Evolutionary conservation across 1,140 invertebrate species (phyloP), one percentile per base, ranked within the genome.

Genomic region (Polypedilum pembai): DNA sequence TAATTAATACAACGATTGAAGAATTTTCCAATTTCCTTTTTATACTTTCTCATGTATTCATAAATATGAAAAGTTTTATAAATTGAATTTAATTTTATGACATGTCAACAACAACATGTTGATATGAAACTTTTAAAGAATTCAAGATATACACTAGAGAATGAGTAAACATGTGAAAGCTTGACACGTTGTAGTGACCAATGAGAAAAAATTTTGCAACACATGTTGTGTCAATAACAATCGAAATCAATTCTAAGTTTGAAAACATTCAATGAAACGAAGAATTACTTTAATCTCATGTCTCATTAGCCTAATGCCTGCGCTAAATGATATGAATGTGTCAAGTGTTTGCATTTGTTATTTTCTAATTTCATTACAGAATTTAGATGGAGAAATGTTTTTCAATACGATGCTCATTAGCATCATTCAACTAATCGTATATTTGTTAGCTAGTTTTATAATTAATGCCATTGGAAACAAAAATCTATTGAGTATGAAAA

Each of bases 351-450:
- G 63, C 63, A 66, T 66, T 66, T 66, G 63, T 18, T 17, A 66
- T 20, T 66, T 66, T 66, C 18, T 69, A 8, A 18, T 7, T 69
- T 18, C 7, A 18, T 69, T 69, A 1, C 74, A 76, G 45, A 72
- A 73, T 7, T 77, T 81, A n/a, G 83, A 84, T 56, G 82, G 85
- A 80, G 79, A 83, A 21, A 86, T 85, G 40, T 87, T 87, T 75
- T 78, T 84, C 1, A 86, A 87, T 78, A 85, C 84, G 66, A 83
- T 85, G 0, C 82, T 86, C 4, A 85, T 86, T 0, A 85, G 85
- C 0, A 80, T 82, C 0, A 80, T 83, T 0, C 85, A 84, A 2
- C 78, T 86, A 8, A 78, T 85, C 5, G 84, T 84, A 0, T 86
- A 86, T 75, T 80, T 84, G 7, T 74, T 78, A 74, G 85, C 85